phyloP scores from a whole-genome alignment of 2,113 vertebrate genomes.

The Synodontis membranacea region DNA sequence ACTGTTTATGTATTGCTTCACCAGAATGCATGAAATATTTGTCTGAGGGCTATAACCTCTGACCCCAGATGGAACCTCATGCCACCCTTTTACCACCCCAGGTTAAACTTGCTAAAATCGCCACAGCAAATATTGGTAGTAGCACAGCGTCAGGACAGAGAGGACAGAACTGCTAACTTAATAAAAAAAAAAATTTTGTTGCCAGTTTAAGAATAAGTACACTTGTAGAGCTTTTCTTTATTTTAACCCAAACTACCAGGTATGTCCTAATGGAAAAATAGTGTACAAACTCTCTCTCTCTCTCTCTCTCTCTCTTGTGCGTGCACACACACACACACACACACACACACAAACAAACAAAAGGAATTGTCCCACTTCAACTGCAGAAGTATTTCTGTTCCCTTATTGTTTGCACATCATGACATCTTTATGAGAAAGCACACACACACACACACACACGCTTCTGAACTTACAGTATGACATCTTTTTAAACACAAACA shows the following conservation, averaged over 20 bases:
- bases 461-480: neutral
- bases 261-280: neutral
- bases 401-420: neutral
- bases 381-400: neutral
- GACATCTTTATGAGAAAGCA: neutral
- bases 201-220: neutral
- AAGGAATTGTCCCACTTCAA: neutral
- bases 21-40: no score
- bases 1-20: no score
- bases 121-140: no score
- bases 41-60: no score
- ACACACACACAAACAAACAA: neutral
- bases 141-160: no score
- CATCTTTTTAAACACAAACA: slow-evolving; percentile 29
- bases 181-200: no score
- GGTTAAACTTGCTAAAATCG: no score
- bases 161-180: no score
- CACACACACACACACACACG: slow-evolving; percentile 31
- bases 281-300: neutral
- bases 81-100: no score
- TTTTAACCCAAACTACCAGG: neutral
- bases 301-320: neutral
- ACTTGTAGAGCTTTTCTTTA: neutral
- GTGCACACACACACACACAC: neutral
- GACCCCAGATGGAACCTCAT: no score